Conservation (phyloP, 2,113 vertebrate genomes). For the Epinephelus moara region DNA sequence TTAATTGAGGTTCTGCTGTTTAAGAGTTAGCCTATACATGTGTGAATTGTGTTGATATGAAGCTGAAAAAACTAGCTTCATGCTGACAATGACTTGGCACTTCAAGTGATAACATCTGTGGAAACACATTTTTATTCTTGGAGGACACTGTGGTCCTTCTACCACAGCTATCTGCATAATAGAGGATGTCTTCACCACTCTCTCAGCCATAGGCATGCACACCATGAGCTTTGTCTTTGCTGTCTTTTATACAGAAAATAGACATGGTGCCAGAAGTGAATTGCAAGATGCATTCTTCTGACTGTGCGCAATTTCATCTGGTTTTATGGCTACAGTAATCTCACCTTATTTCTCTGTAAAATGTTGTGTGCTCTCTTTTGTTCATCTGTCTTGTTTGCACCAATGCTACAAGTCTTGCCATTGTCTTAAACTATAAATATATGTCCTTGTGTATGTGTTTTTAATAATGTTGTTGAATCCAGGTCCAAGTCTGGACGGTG, state of each 20-base stretch:
- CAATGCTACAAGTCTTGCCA: no score
- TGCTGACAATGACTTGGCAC: conserved; percentile 17
- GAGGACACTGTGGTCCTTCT: conserved; percentile 32
- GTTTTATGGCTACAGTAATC: neutral
- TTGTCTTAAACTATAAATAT: no score
- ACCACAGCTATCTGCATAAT: conserved; percentile 63
- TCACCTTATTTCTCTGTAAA: neutral
- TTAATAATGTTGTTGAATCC: conserved; percentile 31
- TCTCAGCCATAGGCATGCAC: conserved; percentile 40
- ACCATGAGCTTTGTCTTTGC: conserved; percentile 17
- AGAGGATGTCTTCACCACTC: conserved; percentile 43
- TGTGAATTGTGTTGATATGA: neutral
- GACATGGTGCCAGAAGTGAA: neutral
- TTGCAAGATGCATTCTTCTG: neutral
- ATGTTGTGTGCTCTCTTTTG: neutral
- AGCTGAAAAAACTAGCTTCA: neutral
- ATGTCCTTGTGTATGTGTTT: neutral
- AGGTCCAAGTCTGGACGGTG: conserved; percentile 20
- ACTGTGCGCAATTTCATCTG: conserved; percentile 1
- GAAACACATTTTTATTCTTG: conserved; percentile 30
- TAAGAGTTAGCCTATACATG: neutral
- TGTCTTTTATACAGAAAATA: conserved; percentile 32
- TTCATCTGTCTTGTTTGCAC: neutral
- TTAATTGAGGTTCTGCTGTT: neutral
- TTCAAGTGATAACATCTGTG: conserved; percentile 32